Evolutionary conservation across 2,113 vertebrate species (phyloP).

Genomic region (Zosterops japonicus): DNA sequence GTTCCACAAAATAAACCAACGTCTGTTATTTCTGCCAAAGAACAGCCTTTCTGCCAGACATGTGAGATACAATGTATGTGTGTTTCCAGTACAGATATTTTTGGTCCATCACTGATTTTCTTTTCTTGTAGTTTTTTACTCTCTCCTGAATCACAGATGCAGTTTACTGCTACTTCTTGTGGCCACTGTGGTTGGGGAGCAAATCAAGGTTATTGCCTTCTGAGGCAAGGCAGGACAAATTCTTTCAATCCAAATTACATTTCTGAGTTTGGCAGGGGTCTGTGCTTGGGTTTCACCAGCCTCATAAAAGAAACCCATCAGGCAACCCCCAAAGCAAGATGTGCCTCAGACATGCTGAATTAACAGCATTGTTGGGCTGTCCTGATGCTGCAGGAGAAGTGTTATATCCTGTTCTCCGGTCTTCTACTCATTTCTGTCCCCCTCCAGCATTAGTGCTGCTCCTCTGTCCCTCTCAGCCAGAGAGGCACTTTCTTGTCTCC

Average conservation of each 20-base stretch:
- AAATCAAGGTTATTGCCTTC: neutral
- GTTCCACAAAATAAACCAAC: neutral
- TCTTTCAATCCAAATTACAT: neutral
- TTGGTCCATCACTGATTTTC: neutral
- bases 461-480: neutral
- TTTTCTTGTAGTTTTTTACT: neutral
- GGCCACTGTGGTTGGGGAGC: neutral
- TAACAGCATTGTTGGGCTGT: neutral
- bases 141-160: neutral
- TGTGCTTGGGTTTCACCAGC: neutral
- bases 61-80: neutral
- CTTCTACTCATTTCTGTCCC: neutral
- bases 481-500: neutral
- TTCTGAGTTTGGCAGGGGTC: neutral
- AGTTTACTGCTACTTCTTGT: neutral
- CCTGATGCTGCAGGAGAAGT: neutral
- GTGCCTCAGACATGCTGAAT: neutral
- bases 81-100: neutral
- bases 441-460: neutral
- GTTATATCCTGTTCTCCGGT: neutral
- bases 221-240: neutral
- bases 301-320: neutral
- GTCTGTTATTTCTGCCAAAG: neutral
- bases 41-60: neutral
- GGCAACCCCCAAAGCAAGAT: neutral